A percentile compares a stretch with the other conserved stretches of the same genome.
Conservation (phyloP, 2,113 vertebrate genomes). For the Jacana jacana region DNA sequence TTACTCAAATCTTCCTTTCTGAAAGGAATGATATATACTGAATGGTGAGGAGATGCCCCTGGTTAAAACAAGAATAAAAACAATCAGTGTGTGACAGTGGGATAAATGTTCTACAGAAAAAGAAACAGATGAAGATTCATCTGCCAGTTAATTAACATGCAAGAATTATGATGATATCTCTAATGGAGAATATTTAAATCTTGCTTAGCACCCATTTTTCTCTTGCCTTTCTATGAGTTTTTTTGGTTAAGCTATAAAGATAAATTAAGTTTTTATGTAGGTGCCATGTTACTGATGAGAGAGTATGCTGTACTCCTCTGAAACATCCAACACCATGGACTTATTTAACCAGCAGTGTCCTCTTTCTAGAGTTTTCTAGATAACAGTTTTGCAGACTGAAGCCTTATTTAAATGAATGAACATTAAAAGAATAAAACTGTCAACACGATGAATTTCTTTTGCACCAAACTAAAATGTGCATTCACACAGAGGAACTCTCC, state of each 20-base stretch:
- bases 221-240: not conserved
- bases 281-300: not conserved
- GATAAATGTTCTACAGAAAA: not conserved
- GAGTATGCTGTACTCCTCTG: not conserved
- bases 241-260: not conserved
- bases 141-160: not conserved
- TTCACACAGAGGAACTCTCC: slow-evolving; percentile 14
- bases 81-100: not conserved
- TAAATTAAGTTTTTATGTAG: not conserved
- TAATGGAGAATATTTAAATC: not conserved
- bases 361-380: slow-evolving; percentile 13
- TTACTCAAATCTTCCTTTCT: not conserved
- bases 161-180: not conserved
- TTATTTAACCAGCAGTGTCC: not conserved
- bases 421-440: slow-evolving; percentile 46
- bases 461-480: slow-evolving; percentile 51
- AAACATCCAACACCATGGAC: not conserved
- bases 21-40: not conserved
- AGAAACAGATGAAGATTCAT: not conserved
- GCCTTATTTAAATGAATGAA: slow-evolving; percentile 42
- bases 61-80: not conserved
- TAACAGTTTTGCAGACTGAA: not conserved
- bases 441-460: slow-evolving; percentile 44
- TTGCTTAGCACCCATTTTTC: not conserved
- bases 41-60: not conserved